Base-by-base conservation (phyloP, 1,140 invertebrate genomes). In the Neodiprion lecontei region DNA sequence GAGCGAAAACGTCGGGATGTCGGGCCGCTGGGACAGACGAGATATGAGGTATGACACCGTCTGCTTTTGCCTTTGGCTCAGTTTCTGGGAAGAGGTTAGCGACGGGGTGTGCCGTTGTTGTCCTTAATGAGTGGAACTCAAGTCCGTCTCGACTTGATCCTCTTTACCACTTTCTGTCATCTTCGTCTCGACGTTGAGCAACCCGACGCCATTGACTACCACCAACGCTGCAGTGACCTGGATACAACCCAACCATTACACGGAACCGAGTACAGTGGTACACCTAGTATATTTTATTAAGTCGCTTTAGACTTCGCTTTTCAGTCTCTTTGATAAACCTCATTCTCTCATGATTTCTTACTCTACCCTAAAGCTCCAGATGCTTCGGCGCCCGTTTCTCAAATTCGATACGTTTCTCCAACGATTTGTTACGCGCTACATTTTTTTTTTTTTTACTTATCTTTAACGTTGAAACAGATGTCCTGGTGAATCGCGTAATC, bases 51-150 rank as follows among this genome's bases (percentile, higher is more conserved):
- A 85, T 85, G 80, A 82, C 77, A 79, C 81, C 79, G 77, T 76
- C 71, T 75, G 70, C 74, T 68, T 76, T 77, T 80, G 73, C 77
- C 77, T 76, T 83, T 84, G 84, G 84, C 83, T 78, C 79, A 74
- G 74, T 70, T 76, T 86, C 81, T 83, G 85, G 82, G 84, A 86
- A 86, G 80, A 80, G 48, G 65, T 21, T 14, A 70, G 69, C 40
- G 73, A 70, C 76, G 53, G 23, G 73, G 71, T 71, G 72, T 72
- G 73, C 77, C 78, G 83, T 84, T 85, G 85, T 85, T 84, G 81
- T 80, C 83, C 85, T 85, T 87, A 87, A 87, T 86, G 84, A 87
- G 84, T 81, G 11, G 69, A 49, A 70, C 73, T 69, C 17, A 79
- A 83, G 75, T 77, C 67, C 70, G 74, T 77, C 53, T 76, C 79